Conservation (phyloP, 2,797 vertebrate species). For the Malacoctenus gilli region DNA sequence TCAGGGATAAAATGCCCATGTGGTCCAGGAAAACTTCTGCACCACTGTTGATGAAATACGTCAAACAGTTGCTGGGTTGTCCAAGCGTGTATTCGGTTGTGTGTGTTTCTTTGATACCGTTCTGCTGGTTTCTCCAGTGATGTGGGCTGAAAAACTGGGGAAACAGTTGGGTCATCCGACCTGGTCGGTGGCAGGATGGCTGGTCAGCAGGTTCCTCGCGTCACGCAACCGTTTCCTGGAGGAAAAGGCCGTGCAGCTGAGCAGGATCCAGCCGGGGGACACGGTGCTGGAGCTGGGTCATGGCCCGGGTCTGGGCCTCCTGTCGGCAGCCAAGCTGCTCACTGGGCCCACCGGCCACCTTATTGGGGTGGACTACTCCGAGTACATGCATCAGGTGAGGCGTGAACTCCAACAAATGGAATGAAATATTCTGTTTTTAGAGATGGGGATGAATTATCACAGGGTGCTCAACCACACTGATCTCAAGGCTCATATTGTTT, state of each 20-base stretch:
- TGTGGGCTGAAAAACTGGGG: conserved; percentile 58
- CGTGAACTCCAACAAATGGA: background rate
- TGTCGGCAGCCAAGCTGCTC: conserved; percentile 66
- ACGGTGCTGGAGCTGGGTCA: conserved; percentile 80
- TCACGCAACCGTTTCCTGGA: conserved; percentile 63
- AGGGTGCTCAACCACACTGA: background rate
- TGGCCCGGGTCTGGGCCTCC: conserved; percentile 76
- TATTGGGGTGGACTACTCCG: conserved; percentile 80
- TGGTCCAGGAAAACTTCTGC: no score
- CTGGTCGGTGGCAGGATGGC: conserved; percentile 69
- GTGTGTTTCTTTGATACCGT: no score
- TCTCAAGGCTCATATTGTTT: no score
- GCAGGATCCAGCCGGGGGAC: conserved; percentile 69
- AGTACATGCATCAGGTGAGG: conserved; percentile 79
- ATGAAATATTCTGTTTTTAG: no score
- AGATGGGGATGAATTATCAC: background rate
- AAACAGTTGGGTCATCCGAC: conserved; percentile 73
- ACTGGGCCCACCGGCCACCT: conserved; percentile 68
- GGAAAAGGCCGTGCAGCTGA: conserved; percentile 70
- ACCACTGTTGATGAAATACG: no score
- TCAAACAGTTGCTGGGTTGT: no score
- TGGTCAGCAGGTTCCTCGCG: conserved; percentile 64
- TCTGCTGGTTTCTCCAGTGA: conserved; percentile 54
- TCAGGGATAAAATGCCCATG: no score
- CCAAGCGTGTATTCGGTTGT: no score